phyloP scores from a whole-genome alignment of 2,888 invertebrate species.

The Epiblema foenella region DNA sequence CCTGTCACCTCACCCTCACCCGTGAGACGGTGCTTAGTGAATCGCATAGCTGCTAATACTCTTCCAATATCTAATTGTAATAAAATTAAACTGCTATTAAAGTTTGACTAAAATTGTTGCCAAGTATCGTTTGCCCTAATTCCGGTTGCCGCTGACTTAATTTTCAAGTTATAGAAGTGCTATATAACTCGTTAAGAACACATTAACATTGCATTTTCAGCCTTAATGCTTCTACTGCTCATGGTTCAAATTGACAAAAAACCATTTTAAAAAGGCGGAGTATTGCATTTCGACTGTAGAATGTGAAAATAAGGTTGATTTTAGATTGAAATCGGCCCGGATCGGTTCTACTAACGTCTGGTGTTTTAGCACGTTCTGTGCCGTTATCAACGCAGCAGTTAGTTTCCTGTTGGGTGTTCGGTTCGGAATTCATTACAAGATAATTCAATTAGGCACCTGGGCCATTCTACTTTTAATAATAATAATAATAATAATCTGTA shows the following conservation, averaged over 20 bases:
- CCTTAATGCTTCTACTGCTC: neutral
- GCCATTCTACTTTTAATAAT: no score
- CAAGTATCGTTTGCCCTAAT: conserved; percentile 17
- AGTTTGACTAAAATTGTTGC: neutral
- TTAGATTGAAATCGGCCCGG: neutral
- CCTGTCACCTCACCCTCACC: no score
- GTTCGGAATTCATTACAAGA: neutral
- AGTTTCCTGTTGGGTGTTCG: neutral
- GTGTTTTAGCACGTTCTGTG: conserved; percentile 3
- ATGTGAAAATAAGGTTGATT: neutral
- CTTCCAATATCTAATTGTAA: neutral
- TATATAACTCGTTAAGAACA: conserved; percentile 28
- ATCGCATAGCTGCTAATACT: no score
- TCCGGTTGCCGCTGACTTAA: conserved; percentile 10
- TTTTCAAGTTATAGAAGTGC: conserved; percentile 30
- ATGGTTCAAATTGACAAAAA: neutral
- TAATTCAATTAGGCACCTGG: no score
- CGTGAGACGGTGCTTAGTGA: no score
- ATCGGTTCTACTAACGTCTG: neutral
- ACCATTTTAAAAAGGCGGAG: neutral
- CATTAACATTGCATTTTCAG: conserved; percentile 14
- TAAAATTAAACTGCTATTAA: conserved; percentile 5
- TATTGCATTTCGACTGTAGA: neutral
- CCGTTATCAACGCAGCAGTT: conserved; percentile 1
- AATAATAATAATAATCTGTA: no score